A percentile compares a stretch with the other conserved stretches of the same genome.
These are phyloP conservation scores for Astropecten irregularis DNA, from an alignment of 53 echinoderm and acorn worm genomes.

Conservation along the genomic window DNA sequence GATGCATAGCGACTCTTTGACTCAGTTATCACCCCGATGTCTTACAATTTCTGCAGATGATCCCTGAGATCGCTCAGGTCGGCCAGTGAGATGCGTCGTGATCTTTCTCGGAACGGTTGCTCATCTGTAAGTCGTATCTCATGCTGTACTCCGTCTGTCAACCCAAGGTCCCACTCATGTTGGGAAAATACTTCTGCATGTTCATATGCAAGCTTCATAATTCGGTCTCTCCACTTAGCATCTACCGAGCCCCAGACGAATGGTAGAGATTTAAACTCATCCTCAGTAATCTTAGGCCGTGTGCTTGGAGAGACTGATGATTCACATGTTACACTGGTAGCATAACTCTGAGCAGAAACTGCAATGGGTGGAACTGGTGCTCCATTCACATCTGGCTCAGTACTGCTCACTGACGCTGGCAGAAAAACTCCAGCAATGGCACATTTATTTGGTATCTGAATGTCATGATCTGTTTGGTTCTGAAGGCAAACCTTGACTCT, in stretches of 20 bases:
- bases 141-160: slow-evolving; percentile 52
- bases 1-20: slow-evolving; percentile 27
- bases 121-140: slow-evolving; percentile 44
- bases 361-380: background rate
- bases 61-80: slow-evolving; percentile 44
- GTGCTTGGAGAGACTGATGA: no score
- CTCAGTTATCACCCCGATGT: slow-evolving; percentile 48
- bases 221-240: background rate
- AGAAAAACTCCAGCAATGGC: background rate
- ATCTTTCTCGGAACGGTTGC: slow-evolving; percentile 54
- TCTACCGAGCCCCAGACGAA: background rate
- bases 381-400: background rate
- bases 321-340: background rate
- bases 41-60: slow-evolving; percentile 50
- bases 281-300: background rate
- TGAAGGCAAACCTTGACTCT: background rate
- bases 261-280: background rate
- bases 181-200: slow-evolving; percentile 31
- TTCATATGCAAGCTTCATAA: background rate
- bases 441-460: background rate
- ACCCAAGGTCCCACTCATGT: slow-evolving; percentile 59
- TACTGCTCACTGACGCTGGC: background rate
- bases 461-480: background rate
- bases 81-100: slow-evolving; percentile 46
- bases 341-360: background rate